These are phyloP conservation scores for Drosophila meridiana DNA, from an alignment of 2,888 invertebrate species.

Conservation along the genomic window DNA sequence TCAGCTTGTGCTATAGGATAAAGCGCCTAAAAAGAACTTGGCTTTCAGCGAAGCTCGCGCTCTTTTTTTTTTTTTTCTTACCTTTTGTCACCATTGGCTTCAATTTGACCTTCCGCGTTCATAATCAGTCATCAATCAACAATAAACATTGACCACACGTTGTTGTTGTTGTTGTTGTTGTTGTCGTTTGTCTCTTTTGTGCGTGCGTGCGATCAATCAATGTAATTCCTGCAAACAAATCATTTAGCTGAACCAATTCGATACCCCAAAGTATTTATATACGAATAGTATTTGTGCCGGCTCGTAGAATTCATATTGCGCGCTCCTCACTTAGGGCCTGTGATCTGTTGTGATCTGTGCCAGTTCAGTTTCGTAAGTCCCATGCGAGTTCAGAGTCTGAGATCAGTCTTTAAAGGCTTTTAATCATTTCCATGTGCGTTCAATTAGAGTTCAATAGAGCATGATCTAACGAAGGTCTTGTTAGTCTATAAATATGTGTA, in stretches of 20 bases:
- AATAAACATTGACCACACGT: constrained; percentile 46
- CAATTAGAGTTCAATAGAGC: constrained; percentile 4
- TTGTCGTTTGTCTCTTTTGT: constrained; percentile 17
- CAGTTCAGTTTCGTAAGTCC: not conserved
- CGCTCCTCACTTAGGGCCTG: not conserved
- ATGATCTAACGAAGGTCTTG: constrained; percentile 2
- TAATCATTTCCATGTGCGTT: constrained; percentile 3
- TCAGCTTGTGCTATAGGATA: constrained; percentile 23
- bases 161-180: constrained; percentile 28
- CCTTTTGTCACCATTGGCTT: constrained; percentile 48
- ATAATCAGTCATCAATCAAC: constrained; percentile 70
- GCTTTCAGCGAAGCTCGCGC: constrained; percentile 20
- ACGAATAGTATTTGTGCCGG: constrained; percentile 23
- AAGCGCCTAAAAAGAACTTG: constrained; percentile 12
- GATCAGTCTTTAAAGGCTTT: not conserved
- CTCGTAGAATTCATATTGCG: constrained; percentile 20
- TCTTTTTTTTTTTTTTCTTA: constrained; percentile 10
- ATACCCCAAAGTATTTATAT: constrained; percentile 22
- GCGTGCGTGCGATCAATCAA: constrained; percentile 53
- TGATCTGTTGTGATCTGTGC: not conserved
- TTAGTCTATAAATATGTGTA: not conserved
- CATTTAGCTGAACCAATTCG: constrained; percentile 54
- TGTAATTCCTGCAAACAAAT: constrained; percentile 41
- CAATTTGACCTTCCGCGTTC: constrained; percentile 63
- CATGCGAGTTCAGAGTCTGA: not conserved